A percentile compares a stretch with the other conserved stretches of the same genome.
phyloP scores from a whole-genome alignment of 1,140 invertebrate genomes.

The Uloborus diversus region DNA sequence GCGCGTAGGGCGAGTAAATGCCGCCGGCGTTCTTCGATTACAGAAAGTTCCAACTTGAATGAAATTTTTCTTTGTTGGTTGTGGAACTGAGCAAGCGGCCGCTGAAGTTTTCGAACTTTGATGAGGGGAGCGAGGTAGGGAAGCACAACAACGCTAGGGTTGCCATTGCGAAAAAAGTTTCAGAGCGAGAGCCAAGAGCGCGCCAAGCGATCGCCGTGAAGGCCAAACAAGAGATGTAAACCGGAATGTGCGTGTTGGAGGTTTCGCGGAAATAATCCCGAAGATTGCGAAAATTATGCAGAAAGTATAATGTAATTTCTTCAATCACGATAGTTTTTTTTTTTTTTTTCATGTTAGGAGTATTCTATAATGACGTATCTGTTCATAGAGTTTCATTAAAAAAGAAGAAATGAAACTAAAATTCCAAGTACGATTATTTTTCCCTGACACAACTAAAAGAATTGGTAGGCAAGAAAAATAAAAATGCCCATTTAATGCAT shows the following conservation, averaged over 20 bases:
- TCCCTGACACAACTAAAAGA: no score
- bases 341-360: no score
- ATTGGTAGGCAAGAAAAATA: no score
- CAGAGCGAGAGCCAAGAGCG: background rate
- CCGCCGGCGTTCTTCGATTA: background rate
- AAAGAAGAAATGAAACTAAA: no score
- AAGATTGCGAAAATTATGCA: no score
- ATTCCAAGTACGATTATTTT: no score
- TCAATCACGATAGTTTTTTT: no score
- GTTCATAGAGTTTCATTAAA: no score
- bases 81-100: background rate
- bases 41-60: background rate
- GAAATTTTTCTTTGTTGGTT: slow-evolving; percentile 23
- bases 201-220: background rate
- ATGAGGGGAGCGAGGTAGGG: slow-evolving; percentile 9
- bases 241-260: background rate
- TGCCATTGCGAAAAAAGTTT: slow-evolving; percentile 6
- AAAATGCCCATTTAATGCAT: no score
- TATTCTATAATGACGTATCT: no score
- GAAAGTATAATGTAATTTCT: no score
- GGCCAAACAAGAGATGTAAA: background rate
- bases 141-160: slow-evolving; percentile 45
- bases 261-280: no score
- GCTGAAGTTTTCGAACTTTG: slow-evolving; percentile 47
- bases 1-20: background rate